Evolutionary conservation across 92 coral and sea anemone species (phyloP).

Genomic region (Zoanthus sansibaricus): DNA sequence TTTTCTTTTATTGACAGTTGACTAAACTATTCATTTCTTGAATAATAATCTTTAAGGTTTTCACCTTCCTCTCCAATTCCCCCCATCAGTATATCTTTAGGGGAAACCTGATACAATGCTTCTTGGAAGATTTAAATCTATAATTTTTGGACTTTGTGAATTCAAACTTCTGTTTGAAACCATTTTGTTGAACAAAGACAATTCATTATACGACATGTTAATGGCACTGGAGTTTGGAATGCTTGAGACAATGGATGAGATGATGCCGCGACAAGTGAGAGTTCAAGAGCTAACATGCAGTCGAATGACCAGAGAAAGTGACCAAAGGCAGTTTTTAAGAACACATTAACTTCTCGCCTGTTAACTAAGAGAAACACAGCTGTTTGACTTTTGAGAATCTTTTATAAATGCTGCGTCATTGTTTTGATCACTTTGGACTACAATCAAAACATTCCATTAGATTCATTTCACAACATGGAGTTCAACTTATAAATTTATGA

Average conservation of each 20-base stretch:
- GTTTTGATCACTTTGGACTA: too few relatives aligned
- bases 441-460: too few relatives aligned
- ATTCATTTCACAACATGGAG: background rate
- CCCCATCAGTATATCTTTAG: background rate
- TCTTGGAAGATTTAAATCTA: too few relatives aligned
- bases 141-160: too few relatives aligned
- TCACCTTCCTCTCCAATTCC: background rate
- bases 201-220: too few relatives aligned
- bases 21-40: background rate
- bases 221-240: too few relatives aligned
- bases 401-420: too few relatives aligned
- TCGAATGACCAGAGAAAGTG: slow-evolving; percentile 1
- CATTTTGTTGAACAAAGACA: too few relatives aligned
- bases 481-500: background rate
- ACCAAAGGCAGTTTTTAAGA: background rate
- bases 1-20: background rate
- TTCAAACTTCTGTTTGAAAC: too few relatives aligned
- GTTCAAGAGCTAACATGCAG: slow-evolving; percentile 60
- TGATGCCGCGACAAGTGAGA: slow-evolving; percentile 60
- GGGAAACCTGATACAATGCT: too few relatives aligned
- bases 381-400: too few relatives aligned
- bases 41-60: background rate
- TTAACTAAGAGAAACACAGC: too few relatives aligned
- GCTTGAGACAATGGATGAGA: slow-evolving; percentile 34
- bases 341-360: background rate